Percentiles rank a stretch among this genome's conserved stretches.
phyloP scores from a whole-genome alignment of 1,140 invertebrate genomes.

The Coelopa frigida region DNA sequence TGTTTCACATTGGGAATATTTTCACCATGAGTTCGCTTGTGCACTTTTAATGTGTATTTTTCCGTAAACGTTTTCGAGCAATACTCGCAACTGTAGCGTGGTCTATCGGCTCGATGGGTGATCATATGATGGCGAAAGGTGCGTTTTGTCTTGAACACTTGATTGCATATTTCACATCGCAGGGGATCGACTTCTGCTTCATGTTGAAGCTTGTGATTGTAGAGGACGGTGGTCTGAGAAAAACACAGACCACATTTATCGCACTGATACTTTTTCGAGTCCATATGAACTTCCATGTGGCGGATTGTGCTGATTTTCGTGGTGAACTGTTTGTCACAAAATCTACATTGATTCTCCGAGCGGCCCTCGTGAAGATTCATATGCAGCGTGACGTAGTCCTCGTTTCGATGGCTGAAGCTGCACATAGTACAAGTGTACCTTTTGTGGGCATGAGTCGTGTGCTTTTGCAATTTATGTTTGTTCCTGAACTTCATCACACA shows the following conservation, averaged over 20 bases:
- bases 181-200: slow-evolving; percentile 18
- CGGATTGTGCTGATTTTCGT: slow-evolving; percentile 16
- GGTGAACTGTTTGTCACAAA: slow-evolving; percentile 14
- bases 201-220: slow-evolving; percentile 18
- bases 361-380: slow-evolving; percentile 17
- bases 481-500: slow-evolving; percentile 14
- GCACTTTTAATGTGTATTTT: slow-evolving; percentile 18
- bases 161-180: slow-evolving; percentile 13
- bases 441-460: slow-evolving; percentile 10
- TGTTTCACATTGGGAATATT: slow-evolving; percentile 1
- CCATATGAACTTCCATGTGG: slow-evolving; percentile 16
- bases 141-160: slow-evolving; percentile 16
- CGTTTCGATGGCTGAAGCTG: slow-evolving; percentile 11
- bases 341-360: slow-evolving; percentile 14
- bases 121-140: slow-evolving; percentile 16
- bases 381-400: slow-evolving; percentile 16
- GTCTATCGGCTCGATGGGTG: slow-evolving; percentile 14
- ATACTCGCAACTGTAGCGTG: slow-evolving; percentile 14
- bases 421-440: slow-evolving; percentile 16
- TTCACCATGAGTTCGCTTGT: slow-evolving; percentile 2
- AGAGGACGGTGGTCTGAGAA: slow-evolving; percentile 14
- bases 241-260: slow-evolving; percentile 18
- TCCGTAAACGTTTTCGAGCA: slow-evolving; percentile 16
- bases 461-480: slow-evolving; percentile 7
- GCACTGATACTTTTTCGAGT: slow-evolving; percentile 17